A percentile compares a stretch with the other conserved stretches of the same genome.
These are phyloP conservation scores for Okapia johnstoni DNA, from an alignment of 2,113 vertebrate species.

Conservation along the genomic window DNA sequence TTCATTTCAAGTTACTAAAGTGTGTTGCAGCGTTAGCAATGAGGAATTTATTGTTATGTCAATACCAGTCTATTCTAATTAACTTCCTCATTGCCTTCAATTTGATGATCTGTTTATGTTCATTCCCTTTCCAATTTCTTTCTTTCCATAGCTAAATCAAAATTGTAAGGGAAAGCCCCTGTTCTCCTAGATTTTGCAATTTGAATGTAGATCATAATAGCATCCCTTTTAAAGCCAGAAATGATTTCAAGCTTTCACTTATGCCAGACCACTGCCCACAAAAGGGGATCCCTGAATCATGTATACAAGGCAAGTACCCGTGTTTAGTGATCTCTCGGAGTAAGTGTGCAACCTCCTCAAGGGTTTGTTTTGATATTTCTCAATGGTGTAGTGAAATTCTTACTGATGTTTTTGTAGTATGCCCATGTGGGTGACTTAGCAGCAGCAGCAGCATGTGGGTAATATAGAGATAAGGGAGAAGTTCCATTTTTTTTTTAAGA, in stretches of 20 bases:
- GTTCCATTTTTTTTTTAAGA: not conserved
- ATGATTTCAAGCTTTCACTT: not conserved
- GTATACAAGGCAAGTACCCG: not conserved
- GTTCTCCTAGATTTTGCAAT: not conserved
- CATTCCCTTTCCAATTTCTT: not conserved
- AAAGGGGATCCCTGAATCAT: not conserved
- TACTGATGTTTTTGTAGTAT: not conserved
- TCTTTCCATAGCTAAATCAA: not conserved
- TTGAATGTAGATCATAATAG: not conserved
- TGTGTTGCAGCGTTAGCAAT: not conserved
- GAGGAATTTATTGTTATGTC: constrained; percentile 1
- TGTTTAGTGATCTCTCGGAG: not conserved
- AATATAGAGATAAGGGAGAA: not conserved
- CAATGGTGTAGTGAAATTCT: not conserved
- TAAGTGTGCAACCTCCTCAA: not conserved
- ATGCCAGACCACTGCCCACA: not conserved
- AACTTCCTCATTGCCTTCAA: not conserved
- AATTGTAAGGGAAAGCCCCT: constrained; percentile 8
- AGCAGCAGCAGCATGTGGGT: not conserved
- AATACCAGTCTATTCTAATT: not conserved
- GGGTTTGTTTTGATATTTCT: not conserved
- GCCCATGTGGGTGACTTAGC: not conserved
- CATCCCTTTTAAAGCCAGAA: constrained; percentile 21
- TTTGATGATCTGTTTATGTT: not conserved
- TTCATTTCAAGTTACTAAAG: not conserved